Evolutionary conservation across 2,113 vertebrate species (phyloP), one percentile per base, ranked within the genome.

Genomic region (Orientallactaga bullata): DNA sequence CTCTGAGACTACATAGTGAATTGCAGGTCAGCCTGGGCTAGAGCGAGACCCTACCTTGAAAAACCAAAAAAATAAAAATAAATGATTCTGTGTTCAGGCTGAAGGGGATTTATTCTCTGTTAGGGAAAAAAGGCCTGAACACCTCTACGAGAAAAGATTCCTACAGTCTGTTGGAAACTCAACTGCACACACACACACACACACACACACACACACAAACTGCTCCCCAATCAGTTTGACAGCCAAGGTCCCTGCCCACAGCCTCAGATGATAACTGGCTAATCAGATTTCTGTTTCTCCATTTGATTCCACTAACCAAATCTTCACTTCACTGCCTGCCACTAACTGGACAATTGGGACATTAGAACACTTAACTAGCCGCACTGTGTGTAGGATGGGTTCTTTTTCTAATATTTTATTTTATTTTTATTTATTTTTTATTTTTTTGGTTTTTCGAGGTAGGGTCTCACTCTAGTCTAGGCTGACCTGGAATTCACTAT

Each of bases 231-330:
- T 60, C 81, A 58, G 7, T 51, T 32, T 37, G 5, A 55, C 58
- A 86, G 72, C 68, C 61, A 74, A 85, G 11, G 5, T 69, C 32
- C 78, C 55, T 78, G 87, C 93, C 89, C 87, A 60, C 39, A 68
- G 55, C 80, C 85, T 88, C 89, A 73, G 42, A 88, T n/a, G 51
- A 78, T 90, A 93, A 79, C 85, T n/a, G 51, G 37, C 65, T 93
- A 88, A 91, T 96, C 65, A 83, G 92, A 88, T 94, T 28, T 37
- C 51, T 42, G 37, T 76, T 68, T 76, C 87, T 74, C 69, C 35
- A n/a, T 88, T 42, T 83, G 92, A 93, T 76, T 69, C 79, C 65
- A 47, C 88, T 93, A 93, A 92, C 96, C 73, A 90, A 91, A 83
- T 89, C 90, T 88, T 65, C 79, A 89, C 69, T 78, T 94, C 26